phyloP scores from a whole-genome alignment of 2,113 vertebrate genomes.

The Cephalopholis sonnerati region DNA sequence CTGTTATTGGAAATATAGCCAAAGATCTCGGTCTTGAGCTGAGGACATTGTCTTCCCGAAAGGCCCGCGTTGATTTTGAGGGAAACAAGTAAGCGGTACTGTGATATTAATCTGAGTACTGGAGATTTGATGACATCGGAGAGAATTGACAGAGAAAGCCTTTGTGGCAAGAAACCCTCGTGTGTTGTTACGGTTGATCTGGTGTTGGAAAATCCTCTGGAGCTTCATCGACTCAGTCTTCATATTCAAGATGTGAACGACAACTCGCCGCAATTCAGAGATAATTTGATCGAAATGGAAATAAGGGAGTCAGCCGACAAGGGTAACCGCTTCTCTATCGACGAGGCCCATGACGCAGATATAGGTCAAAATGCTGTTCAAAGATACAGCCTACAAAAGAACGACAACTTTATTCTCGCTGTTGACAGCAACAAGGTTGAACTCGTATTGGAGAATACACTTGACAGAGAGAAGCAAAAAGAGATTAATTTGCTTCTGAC shows the following conservation, averaged over 20 bases:
- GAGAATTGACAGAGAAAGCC: slow-evolving; percentile 72
- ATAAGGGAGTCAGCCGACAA: slow-evolving; percentile 39
- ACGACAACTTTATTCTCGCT: slow-evolving; percentile 80
- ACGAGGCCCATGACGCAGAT: slow-evolving; percentile 84
- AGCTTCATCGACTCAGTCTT: slow-evolving; percentile 70
- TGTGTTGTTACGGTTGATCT: slow-evolving; percentile 72
- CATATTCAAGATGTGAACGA: slow-evolving; percentile 80
- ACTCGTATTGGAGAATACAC: slow-evolving; percentile 59
- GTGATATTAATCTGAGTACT: slow-evolving; percentile 51
- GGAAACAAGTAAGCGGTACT: slow-evolving; percentile 58
- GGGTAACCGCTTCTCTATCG: slow-evolving; percentile 75
- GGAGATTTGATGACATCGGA: slow-evolving; percentile 67
- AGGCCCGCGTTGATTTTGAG: slow-evolving; percentile 74
- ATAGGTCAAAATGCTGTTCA: slow-evolving; percentile 85
- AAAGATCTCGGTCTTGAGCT: slow-evolving; percentile 81
- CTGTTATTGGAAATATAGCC: slow-evolving; percentile 83
- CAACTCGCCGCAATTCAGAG: slow-evolving; percentile 79
- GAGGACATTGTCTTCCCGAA: slow-evolving; percentile 73
- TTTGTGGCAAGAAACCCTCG: slow-evolving; percentile 65
- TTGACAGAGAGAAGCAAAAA: slow-evolving; percentile 72
- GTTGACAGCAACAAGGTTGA: slow-evolving; percentile 69
- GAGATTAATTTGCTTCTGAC: slow-evolving; percentile 41
- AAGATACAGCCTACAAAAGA: slow-evolving; percentile 78
- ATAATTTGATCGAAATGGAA: slow-evolving; percentile 73
- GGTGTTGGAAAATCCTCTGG: slow-evolving; percentile 76